Conservation (phyloP, 2,797 vertebrate species). For the Acanthurus leucopareius region DNA sequence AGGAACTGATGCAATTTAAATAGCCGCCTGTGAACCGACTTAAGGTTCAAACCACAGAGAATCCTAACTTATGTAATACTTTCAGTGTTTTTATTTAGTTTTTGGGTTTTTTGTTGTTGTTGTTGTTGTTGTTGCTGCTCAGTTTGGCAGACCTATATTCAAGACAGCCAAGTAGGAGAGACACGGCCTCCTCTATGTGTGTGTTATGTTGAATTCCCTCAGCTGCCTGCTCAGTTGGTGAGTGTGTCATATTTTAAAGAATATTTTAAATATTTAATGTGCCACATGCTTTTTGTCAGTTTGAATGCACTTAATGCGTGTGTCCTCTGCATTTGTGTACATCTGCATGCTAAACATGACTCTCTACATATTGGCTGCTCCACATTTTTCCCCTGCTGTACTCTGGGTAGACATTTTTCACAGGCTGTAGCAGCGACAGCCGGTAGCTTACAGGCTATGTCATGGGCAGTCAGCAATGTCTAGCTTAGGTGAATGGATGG, state of each 20-base stretch:
- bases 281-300: slow-evolving; percentile 36
- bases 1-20: slow-evolving; percentile 83
- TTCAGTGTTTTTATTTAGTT: slow-evolving; percentile 11
- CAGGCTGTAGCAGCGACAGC: slow-evolving; percentile 11
- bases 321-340: neutral
- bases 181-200: slow-evolving; percentile 58
- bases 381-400: neutral
- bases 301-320: slow-evolving; percentile 15
- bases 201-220: slow-evolving; percentile 64
- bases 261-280: slow-evolving; percentile 52
- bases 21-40: slow-evolving; percentile 66
- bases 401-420: slow-evolving; percentile 18
- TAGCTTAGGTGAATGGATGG: slow-evolving; percentile 41
- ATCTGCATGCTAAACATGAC: slow-evolving; percentile 7
- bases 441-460: slow-evolving; percentile 14
- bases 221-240: slow-evolving; percentile 37
- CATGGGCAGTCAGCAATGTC: slow-evolving; percentile 31
- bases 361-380: neutral
- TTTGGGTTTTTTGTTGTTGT: neutral
- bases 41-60: slow-evolving; percentile 68
- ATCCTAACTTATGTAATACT: slow-evolving; percentile 73
- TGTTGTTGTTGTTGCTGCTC: slow-evolving; percentile 53
- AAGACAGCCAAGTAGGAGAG: slow-evolving; percentile 71
- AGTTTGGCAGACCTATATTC: slow-evolving; percentile 78
- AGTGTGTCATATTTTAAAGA: slow-evolving; percentile 58